A percentile compares a stretch with the other conserved stretches of the same genome.
These are phyloP conservation scores for Ataeniobius toweri DNA, from an alignment of 2,797 vertebrate species.

Conservation along the genomic window DNA sequence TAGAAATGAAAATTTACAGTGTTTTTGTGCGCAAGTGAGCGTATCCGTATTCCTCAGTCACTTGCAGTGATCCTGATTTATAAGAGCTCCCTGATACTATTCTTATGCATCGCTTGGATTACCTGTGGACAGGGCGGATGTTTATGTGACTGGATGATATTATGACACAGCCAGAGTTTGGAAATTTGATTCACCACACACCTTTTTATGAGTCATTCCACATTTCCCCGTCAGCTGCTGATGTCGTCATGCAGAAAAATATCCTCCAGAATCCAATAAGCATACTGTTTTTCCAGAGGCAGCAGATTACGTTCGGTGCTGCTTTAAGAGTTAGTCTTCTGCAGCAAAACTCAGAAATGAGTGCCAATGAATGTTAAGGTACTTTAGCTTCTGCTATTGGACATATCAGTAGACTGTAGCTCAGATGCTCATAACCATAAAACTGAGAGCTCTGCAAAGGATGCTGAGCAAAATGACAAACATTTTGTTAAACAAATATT, in stretches of 20 bases:
- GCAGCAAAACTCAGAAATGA: slow-evolving; percentile 40
- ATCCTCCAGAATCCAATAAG: slow-evolving; percentile 37
- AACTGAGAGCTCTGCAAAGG: background rate
- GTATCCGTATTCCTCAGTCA: slow-evolving; percentile 52
- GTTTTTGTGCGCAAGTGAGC: slow-evolving; percentile 28
- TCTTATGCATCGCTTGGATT: slow-evolving; percentile 29
- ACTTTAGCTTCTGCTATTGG: slow-evolving; percentile 30
- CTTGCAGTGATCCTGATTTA: slow-evolving; percentile 67
- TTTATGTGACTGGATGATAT: slow-evolving; percentile 40
- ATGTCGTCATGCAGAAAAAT: slow-evolving; percentile 21
- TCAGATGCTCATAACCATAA: slow-evolving; percentile 8
- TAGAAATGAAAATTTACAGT: slow-evolving; percentile 56
- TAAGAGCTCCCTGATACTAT: slow-evolving; percentile 45
- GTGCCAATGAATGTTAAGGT: slow-evolving; percentile 22
- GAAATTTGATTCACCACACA: slow-evolving; percentile 31
- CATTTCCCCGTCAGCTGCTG: slow-evolving; percentile 29
- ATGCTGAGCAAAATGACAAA: background rate
- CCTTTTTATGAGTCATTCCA: slow-evolving; percentile 38
- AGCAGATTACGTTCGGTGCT: slow-evolving; percentile 44
- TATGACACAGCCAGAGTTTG: slow-evolving; percentile 25
- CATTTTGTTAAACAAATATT: background rate
- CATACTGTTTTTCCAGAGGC: slow-evolving; percentile 30
- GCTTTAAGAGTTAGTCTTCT: slow-evolving; percentile 31
- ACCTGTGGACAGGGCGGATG: slow-evolving; percentile 16
- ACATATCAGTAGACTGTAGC: slow-evolving; percentile 28